Evolutionary conservation across 2,113 vertebrate genomes (phyloP).

Genomic region (Zosterops hypoxanthus): DNA sequence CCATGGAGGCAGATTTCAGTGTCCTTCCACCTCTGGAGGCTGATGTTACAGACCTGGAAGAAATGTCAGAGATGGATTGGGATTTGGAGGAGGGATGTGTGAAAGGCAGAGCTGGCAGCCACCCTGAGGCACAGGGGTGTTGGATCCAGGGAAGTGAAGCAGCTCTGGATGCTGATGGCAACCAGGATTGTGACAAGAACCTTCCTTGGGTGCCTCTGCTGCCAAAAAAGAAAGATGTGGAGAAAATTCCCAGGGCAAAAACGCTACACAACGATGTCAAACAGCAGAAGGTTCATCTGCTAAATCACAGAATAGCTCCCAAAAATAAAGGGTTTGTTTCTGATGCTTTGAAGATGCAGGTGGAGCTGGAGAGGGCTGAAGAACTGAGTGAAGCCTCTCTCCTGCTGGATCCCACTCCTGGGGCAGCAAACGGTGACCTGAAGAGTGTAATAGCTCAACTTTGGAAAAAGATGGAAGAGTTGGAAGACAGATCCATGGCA

Average conservation of each 20-base stretch:
- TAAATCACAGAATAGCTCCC: not conserved
- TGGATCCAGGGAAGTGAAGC: slow-evolving; percentile 6
- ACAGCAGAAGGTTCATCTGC: slow-evolving; percentile 38
- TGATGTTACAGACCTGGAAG: slow-evolving; percentile 37
- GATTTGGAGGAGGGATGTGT: slow-evolving; percentile 45
- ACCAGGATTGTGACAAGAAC: slow-evolving; percentile 34
- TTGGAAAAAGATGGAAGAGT: slow-evolving; percentile 64
- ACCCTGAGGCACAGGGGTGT: not conserved
- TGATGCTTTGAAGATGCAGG: slow-evolving; percentile 56
- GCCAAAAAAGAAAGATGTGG: slow-evolving; percentile 34
- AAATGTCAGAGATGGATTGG: slow-evolving; percentile 23
- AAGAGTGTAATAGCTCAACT: slow-evolving; percentile 70
- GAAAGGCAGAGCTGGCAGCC: not conserved
- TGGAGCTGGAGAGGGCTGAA: slow-evolving; percentile 61
- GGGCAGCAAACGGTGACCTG: slow-evolving; percentile 63
- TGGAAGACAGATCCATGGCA: slow-evolving; percentile 57
- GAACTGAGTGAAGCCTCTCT: slow-evolving; percentile 53
- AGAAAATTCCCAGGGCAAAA: slow-evolving; percentile 40
- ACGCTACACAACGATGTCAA: not conserved
- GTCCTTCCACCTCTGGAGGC: not conserved
- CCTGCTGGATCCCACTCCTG: slow-evolving; percentile 26
- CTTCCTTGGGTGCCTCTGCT: slow-evolving; percentile 42
- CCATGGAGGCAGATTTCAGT: not conserved
- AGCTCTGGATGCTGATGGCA: slow-evolving; percentile 31
- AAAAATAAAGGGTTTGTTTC: not conserved